phyloP scores from a whole-genome alignment of 1,140 invertebrate genomes.

The Pseudomyrmex dendroicus region DNA sequence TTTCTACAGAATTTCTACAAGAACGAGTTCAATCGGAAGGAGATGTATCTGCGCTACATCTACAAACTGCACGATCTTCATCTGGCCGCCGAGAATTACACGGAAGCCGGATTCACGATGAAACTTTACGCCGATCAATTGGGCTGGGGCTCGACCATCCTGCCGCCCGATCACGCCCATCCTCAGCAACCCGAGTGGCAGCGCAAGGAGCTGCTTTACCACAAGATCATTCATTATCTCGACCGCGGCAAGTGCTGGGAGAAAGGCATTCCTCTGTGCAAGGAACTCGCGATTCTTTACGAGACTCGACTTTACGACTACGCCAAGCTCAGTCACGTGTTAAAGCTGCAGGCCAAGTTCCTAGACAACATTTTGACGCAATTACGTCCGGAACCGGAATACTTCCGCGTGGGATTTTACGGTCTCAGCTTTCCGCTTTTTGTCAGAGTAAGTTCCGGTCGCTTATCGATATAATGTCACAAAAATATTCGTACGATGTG shows the following conservation, averaged over 20 bases:
- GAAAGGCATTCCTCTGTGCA: constrained; percentile 96
- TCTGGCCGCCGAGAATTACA: constrained; percentile 96
- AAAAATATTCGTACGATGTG: neutral
- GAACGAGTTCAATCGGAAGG: constrained; percentile 97
- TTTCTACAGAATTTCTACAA: constrained; percentile 97
- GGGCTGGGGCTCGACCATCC: constrained; percentile 91
- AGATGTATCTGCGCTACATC: constrained; percentile 98
- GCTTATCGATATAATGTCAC: too few species aligned
- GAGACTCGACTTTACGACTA: constrained; percentile 97
- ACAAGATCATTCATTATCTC: constrained; percentile 96
- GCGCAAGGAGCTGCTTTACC: constrained; percentile 96
- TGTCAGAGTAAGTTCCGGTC: constrained; percentile 90
- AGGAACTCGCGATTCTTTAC: constrained; percentile 95
- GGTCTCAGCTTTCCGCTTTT: constrained; percentile 97
- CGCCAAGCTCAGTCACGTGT: constrained; percentile 92
- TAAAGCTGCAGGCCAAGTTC: constrained; percentile 95
- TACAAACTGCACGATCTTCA: constrained; percentile 98
- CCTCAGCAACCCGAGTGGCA: constrained; percentile 93
- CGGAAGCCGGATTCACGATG: constrained; percentile 98
- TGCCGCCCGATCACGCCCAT: constrained; percentile 88
- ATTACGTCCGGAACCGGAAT: constrained; percentile 96
- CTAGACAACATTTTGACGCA: constrained; percentile 96
- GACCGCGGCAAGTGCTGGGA: constrained; percentile 99
- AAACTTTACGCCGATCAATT: constrained; percentile 96
- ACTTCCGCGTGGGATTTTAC: constrained; percentile 98